phyloP scores from a whole-genome alignment of 2,113 vertebrate species.

The Pelecanoides urinatrix region DNA sequence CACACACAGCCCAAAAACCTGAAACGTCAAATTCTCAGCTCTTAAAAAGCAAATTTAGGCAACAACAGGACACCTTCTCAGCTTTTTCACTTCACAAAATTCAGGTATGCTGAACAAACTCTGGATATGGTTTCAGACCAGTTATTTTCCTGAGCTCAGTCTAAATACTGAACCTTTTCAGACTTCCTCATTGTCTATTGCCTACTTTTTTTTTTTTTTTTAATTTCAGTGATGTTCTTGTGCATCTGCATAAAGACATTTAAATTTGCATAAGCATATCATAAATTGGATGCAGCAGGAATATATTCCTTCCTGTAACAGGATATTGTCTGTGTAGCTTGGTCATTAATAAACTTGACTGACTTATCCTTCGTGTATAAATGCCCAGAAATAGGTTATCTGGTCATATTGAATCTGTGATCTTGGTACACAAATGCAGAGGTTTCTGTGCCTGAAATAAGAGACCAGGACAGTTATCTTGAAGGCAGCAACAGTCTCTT shows the following conservation, averaged over 20 bases:
- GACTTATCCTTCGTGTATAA: not conserved
- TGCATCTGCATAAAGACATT: not conserved
- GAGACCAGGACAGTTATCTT: not conserved
- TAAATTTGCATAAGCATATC: not conserved
- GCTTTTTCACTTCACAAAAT: not conserved
- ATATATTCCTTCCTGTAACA: not conserved
- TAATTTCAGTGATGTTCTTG: not conserved
- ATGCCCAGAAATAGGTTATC: not conserved
- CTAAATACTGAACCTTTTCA: not conserved
- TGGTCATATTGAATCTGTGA: not conserved
- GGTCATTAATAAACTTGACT: not conserved
- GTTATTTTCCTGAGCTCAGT: not conserved
- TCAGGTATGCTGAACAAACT: not conserved
- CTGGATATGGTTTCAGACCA: not conserved
- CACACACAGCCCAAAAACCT: not conserved
- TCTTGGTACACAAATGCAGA: not conserved
- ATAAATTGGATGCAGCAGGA: not conserved
- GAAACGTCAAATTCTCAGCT: not conserved
- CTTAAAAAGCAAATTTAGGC: not conserved
- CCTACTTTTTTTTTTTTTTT: not conserved
- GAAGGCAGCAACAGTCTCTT: not conserved
- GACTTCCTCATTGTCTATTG: fast-evolving
- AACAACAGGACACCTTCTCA: not conserved
- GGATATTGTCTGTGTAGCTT: not conserved
- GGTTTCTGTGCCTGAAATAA: not conserved